Percentiles rank a stretch among this genome's conserved stretches.
These are phyloP conservation scores for Parazoanthus swiftii DNA, from an alignment of 92 coral and sea anemone genomes.

Conservation along the genomic window DNA sequence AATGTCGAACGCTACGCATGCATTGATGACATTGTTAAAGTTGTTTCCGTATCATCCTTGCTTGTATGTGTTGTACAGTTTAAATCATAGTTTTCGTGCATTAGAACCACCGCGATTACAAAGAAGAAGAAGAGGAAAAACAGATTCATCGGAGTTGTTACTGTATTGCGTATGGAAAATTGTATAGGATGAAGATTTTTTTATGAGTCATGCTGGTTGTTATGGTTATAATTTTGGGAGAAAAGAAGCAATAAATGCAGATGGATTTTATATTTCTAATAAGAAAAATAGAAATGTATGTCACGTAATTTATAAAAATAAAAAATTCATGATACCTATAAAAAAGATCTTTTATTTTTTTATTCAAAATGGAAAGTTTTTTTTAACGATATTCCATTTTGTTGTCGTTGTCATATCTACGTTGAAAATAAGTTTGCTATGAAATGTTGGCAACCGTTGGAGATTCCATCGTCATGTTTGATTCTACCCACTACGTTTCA, in stretches of 20 bases:
- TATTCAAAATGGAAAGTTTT: too few species aligned
- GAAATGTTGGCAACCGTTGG: too few species aligned
- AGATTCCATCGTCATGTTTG: too few species aligned
- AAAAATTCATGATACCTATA: not conserved
- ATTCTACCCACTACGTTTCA: too few species aligned
- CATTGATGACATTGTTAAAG: too few species aligned
- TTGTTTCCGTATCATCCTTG: too few species aligned
- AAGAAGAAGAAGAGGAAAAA: not conserved
- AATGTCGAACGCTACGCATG: not conserved
- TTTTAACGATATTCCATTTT: too few species aligned
- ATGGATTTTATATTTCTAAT: not conserved
- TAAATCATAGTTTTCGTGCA: too few species aligned
- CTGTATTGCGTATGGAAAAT: constrained; percentile 1
- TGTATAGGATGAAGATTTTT: not conserved
- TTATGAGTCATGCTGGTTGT: not conserved
- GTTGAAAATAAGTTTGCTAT: too few species aligned
- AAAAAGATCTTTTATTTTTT: not conserved
- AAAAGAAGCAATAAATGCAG: too few species aligned
- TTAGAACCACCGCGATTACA: not conserved
- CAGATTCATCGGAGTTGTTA: not conserved
- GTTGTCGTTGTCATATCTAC: too few species aligned
- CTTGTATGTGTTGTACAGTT: too few species aligned
- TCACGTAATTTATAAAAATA: not conserved
- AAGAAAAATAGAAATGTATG: not conserved
- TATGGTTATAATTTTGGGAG: not conserved